Base-by-base conservation (phyloP, 2,113 vertebrate species). In the Malurus elegans region DNA sequence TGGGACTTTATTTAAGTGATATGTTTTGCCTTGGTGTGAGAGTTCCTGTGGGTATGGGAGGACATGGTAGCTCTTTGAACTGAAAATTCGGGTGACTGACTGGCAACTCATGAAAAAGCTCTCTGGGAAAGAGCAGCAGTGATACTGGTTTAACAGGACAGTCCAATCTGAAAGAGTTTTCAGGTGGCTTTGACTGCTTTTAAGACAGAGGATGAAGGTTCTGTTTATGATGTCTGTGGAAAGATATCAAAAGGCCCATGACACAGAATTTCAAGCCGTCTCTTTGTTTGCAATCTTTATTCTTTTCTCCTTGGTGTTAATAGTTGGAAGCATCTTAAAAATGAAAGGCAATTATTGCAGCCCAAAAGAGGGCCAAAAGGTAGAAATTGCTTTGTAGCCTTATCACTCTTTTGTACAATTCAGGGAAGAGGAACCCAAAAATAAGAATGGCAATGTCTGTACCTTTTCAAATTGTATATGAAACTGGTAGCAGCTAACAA, bases 111-210 rank as follows among this genome's bases (percentile, higher is more conserved):
- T n/a, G 38, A 47, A 66, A 54, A 64, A 50, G 20, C 57, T 80
- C 42, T 17, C 20, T 57, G 65, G 12, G 34, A 58, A 92, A 89
- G 60, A 51, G 36, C 70, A 85, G 78, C 50, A 58, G 80, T 5
- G 21, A 24, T 73, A 32, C 83, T 80, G 78, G 78, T 74, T 92
- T 85, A 79, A 65, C 70, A 90, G 58, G 74, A 75, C 53, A 61
- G 81, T 65, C 73, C 81, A 48, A 69, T 44, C 48, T 85, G 51
- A 74, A 86, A 32, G 15, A 74, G 69, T 56, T 48, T 91, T 78
- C 29, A 66, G 60, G 31, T 82, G 51, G 8, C 48, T 85, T 82
- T 90, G 57, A 21, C 24, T 89, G 42, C 14, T 90, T 91, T 67
- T 51, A 61, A 87, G 80, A 51, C 40, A 56, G 69, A 85, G 36